These are phyloP conservation scores for Leptodactylus fuscus DNA, from an alignment of 2,113 vertebrate species.

Conservation along the genomic window DNA sequence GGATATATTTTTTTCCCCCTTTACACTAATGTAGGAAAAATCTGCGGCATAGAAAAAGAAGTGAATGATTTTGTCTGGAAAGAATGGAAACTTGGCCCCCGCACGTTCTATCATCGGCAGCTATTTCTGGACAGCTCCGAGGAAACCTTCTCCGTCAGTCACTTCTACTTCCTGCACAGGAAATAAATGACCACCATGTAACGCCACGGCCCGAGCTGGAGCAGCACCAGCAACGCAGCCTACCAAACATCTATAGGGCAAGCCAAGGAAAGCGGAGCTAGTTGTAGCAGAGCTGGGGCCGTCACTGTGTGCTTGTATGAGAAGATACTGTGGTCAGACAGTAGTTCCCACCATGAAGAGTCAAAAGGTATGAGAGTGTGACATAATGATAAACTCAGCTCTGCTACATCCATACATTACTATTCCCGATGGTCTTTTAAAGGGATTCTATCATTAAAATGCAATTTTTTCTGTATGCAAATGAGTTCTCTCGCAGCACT, in stretches of 20 bases:
- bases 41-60: constrained; percentile 17
- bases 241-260: neutral
- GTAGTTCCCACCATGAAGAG: too few species aligned
- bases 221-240: neutral
- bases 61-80: constrained; percentile 27
- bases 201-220: neutral
- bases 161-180: neutral
- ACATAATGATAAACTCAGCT: neutral
- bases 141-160: neutral
- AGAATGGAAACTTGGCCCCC: constrained; percentile 51
- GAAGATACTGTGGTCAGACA: neutral
- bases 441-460: too few species aligned
- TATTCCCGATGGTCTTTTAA: neutral
- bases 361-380: too few species aligned
- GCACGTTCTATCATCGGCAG: constrained; percentile 25
- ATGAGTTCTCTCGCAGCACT: too few species aligned
- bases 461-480: too few species aligned
- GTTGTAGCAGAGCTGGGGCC: neutral
- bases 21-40: constrained; percentile 32
- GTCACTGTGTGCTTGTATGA: neutral
- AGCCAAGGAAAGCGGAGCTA: neutral
- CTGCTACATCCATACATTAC: neutral
- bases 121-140: constrained; percentile 34
- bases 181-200: neutral
- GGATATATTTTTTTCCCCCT: constrained; percentile 33